These are phyloP conservation scores for Cantharis rustica DNA, from an alignment of 2,888 invertebrate species.

Conservation along the genomic window DNA sequence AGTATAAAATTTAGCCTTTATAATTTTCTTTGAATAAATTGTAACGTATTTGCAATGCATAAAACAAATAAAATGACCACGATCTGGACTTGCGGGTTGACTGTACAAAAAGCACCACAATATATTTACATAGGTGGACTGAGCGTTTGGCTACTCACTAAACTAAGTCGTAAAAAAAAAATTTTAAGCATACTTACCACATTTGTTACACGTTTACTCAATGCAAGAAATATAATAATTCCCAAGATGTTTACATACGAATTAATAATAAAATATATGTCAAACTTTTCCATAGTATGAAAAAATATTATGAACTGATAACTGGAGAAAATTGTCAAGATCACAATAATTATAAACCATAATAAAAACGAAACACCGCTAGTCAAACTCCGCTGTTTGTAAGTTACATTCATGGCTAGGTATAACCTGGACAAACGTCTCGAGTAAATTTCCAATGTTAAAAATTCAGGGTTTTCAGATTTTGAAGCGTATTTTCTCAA, in stretches of 20 bases:
- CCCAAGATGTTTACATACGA: neutral
- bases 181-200: neutral
- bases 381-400: neutral
- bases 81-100: too few relatives aligned
- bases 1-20: too few relatives aligned
- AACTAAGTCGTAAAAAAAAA: too few relatives aligned
- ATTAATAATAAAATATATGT: neutral
- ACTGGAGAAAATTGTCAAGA: neutral
- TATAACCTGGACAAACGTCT: neutral
- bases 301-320: neutral
- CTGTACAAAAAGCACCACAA: too few relatives aligned
- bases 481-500: neutral
- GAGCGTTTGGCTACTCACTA: too few relatives aligned
- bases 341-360: neutral
- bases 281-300: neutral
- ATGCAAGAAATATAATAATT: neutral
- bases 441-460: neutral
- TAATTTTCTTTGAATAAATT: too few relatives aligned
- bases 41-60: too few relatives aligned
- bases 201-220: neutral
- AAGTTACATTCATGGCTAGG: neutral
- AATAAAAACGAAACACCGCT: neutral
- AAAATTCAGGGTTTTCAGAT: neutral
- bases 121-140: too few relatives aligned
- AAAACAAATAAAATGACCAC: too few relatives aligned